Evolutionary conservation across 2,797 vertebrate species (phyloP).

Genomic region (Mormyrus proboscirostris): DNA sequence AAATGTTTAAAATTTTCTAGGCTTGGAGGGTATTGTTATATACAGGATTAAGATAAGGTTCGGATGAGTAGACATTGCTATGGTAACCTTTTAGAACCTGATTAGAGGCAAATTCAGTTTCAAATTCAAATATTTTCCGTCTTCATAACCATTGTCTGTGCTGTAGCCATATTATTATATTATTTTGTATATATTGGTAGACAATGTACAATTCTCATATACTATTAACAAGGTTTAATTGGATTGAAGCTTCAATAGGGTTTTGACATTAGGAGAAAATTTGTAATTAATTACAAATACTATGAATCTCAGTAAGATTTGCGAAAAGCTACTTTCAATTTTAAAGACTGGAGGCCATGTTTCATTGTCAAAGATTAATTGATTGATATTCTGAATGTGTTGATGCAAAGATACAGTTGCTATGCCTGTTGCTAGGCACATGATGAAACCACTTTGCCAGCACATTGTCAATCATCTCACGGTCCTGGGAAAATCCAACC

Average conservation of each 20-base stretch:
- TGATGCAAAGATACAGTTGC: conserved; percentile 17
- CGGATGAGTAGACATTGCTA: conserved; percentile 8
- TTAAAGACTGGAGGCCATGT: background rate
- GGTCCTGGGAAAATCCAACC: conserved; percentile 11
- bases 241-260: background rate
- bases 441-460: conserved; percentile 14
- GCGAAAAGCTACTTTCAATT: background rate
- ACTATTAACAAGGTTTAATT: background rate
- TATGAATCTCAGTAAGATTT: background rate
- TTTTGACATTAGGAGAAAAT: background rate
- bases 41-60: conserved; percentile 5
- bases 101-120: background rate
- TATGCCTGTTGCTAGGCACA: conserved; percentile 19
- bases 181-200: background rate
- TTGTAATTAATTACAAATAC: background rate
- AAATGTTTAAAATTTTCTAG: background rate
- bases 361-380: conserved; percentile 11
- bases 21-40: background rate
- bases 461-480: conserved; percentile 20
- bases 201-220: background rate
- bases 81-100: conserved; percentile 13
- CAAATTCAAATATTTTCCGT: background rate
- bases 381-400: conserved; percentile 17
- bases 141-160: background rate
- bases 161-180: background rate